These are phyloP conservation scores for Salvelinus namaycush DNA, from an alignment of 2,113 vertebrate species.

Conservation along the genomic window DNA sequence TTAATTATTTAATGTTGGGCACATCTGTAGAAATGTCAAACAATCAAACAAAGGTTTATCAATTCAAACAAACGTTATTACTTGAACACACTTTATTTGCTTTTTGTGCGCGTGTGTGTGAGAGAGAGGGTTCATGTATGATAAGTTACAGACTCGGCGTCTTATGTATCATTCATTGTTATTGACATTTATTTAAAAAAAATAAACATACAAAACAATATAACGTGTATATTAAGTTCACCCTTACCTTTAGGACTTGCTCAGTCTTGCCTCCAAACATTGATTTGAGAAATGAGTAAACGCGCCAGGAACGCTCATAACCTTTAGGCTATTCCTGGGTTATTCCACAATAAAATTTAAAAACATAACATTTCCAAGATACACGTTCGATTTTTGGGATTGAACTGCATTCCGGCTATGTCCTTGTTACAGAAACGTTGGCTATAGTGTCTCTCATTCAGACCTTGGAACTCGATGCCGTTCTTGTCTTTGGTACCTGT, in stretches of 20 bases:
- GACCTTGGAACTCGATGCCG: neutral
- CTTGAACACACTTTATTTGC: too few species aligned
- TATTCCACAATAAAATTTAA: neutral
- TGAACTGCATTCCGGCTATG: neutral
- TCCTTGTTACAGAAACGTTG: neutral
- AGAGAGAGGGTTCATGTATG: neutral
- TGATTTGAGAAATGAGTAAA: conserved; percentile 50
- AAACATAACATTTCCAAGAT: conserved; percentile 6
- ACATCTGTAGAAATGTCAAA: neutral
- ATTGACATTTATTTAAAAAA: neutral
- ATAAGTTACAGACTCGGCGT: neutral
- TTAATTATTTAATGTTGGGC: neutral
- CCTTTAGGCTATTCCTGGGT: neutral
- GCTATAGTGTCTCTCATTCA: neutral
- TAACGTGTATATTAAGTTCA: conserved; percentile 3
- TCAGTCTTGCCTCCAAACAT: conserved; percentile 65
- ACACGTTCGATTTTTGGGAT: too few species aligned
- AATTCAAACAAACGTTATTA: too few species aligned
- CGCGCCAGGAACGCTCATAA: neutral
- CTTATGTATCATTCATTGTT: neutral
- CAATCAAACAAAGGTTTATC: too few species aligned
- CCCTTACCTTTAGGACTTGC: conserved; percentile 64
- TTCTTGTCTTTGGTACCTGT: neutral
- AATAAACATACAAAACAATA: neutral
- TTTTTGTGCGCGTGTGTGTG: neutral